phyloP scores from a whole-genome alignment of 2,113 vertebrate genomes.

The Tragelaphus strepsiceros region DNA sequence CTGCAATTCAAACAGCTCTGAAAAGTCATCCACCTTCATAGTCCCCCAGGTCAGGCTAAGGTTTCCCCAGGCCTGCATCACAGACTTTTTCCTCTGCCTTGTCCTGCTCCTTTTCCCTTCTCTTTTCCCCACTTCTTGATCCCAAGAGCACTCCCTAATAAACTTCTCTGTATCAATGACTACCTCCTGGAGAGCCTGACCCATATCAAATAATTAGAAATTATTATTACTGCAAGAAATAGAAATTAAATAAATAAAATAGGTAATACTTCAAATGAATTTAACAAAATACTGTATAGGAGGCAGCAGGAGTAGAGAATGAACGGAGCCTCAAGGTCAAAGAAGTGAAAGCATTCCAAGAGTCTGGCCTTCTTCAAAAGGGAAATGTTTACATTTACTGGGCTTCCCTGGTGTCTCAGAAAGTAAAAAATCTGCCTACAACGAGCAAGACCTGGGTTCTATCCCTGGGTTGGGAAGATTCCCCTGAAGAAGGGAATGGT shows the following conservation, averaged over 20 bases:
- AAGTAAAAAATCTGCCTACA: too few relatives aligned
- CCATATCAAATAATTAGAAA: background rate
- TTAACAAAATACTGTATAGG: background rate
- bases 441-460: too few relatives aligned
- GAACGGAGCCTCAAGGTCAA: background rate
- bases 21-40: background rate
- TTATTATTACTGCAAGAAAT: background rate
- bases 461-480: too few relatives aligned
- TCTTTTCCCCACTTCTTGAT: background rate
- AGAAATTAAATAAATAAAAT: background rate
- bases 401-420: too few relatives aligned
- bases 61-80: background rate
- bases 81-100: background rate
- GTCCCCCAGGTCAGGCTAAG: background rate
- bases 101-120: background rate
- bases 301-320: background rate
- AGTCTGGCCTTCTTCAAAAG: background rate
- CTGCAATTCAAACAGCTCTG: background rate
- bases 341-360: background rate
- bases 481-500: too few relatives aligned
- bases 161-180: background rate
- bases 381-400: background rate
- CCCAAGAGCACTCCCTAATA: background rate
- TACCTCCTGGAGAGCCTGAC: background rate
- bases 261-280: background rate